These are phyloP conservation scores for Drosophila insularis DNA, from an alignment of 1,140 invertebrate genomes.

Conservation along the genomic window DNA sequence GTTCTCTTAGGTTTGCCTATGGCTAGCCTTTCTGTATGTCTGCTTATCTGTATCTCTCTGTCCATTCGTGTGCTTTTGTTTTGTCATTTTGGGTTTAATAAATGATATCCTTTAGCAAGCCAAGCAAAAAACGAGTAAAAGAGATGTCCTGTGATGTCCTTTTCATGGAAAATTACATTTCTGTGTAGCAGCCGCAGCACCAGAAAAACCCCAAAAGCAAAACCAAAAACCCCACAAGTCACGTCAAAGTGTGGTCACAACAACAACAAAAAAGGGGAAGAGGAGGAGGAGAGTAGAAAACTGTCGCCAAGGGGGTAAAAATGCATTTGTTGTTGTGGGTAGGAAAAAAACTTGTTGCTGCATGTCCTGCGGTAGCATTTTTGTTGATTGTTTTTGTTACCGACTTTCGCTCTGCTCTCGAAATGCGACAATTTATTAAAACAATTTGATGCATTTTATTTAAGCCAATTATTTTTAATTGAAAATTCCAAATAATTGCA, in stretches of 20 bases:
- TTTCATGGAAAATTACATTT: constrained; percentile 47
- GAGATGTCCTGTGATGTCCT: constrained; percentile 15
- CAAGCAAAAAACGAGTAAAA: constrained; percentile 22
- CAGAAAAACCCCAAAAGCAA: neutral
- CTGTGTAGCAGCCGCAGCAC: neutral
- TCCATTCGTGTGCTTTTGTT: constrained; percentile 3
- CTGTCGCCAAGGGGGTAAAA: neutral
- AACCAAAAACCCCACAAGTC: constrained; percentile 6
- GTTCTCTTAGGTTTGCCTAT: constrained; percentile 18
- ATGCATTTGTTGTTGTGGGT: constrained; percentile 3
- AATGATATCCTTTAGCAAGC: constrained; percentile 46
- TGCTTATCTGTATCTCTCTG: constrained; percentile 3
- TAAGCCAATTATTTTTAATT: constrained; percentile 8
- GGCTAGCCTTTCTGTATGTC: constrained; percentile 7
- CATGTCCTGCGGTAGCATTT: neutral
- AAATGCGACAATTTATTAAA: neutral
- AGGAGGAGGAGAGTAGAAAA: neutral
- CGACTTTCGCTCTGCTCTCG: neutral
- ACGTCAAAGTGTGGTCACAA: constrained; percentile 4
- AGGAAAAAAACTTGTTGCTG: neutral
- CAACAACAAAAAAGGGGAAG: no score
- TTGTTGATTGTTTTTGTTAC: neutral
- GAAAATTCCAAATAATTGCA: neutral
- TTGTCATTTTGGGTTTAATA: constrained; percentile 56
- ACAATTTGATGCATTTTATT: neutral